These are phyloP conservation scores for Cryptops parisi DNA, from an alignment of 2,888 invertebrate species.

Conservation along the genomic window DNA sequence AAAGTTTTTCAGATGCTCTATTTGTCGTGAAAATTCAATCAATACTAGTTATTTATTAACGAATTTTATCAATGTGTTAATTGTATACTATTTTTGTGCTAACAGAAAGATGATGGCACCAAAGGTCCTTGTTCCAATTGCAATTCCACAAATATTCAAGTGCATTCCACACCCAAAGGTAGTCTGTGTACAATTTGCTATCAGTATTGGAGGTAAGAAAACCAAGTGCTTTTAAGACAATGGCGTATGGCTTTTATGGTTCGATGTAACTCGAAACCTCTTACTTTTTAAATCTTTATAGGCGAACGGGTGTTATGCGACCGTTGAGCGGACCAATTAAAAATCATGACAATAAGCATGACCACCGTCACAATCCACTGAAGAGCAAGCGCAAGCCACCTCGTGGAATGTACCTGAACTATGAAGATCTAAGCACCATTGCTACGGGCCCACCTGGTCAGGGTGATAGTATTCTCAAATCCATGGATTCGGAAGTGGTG, in stretches of 20 bases:
- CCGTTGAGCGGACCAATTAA: conserved; percentile 50
- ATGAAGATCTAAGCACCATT: conserved; percentile 87
- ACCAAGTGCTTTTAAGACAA: no score
- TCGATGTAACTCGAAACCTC: background rate
- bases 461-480: conserved; percentile 71
- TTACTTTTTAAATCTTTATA: conserved; percentile 31
- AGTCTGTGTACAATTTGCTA: conserved; percentile 68
- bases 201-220: conserved; percentile 65
- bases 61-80: no score
- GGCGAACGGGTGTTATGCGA: conserved; percentile 64
- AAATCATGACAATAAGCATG: conserved; percentile 22
- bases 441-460: conserved; percentile 59
- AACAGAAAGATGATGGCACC: conserved; percentile 12
- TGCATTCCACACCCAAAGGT: conserved; percentile 59
- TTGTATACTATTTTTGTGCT: background rate
- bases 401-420: conserved; percentile 93
- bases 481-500: conserved; percentile 86
- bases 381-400: conserved; percentile 62
- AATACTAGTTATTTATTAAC: no score
- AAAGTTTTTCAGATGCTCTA: no score
- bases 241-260: background rate
- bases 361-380: conserved; percentile 23
- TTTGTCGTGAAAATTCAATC: no score
- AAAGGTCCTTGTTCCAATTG: conserved; percentile 44
- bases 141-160: conserved; percentile 57